These are phyloP conservation scores for Blomia tropicalis DNA, from an alignment of 2,888 invertebrate genomes.

Conservation along the genomic window DNA sequence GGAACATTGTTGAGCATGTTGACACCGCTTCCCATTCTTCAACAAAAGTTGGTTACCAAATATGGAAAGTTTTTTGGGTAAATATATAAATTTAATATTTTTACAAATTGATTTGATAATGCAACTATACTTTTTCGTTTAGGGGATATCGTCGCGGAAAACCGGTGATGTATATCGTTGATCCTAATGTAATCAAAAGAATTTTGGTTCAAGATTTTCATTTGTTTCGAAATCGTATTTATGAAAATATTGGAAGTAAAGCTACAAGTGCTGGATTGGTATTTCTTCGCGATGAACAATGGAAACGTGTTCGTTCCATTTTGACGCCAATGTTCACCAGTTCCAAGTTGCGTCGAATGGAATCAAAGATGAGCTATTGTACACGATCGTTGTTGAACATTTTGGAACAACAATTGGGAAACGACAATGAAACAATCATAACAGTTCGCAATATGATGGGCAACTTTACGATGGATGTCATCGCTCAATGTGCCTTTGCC, in stretches of 20 bases:
- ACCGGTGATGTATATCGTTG: not conserved
- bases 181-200: not conserved
- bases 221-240: not conserved
- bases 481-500: conserved; percentile 47
- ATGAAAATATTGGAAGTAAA: not conserved
- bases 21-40: not conserved
- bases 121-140: not conserved
- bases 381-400: conserved; percentile 47
- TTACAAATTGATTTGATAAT: too few species aligned
- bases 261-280: not conserved
- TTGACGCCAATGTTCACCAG: conserved; percentile 13
- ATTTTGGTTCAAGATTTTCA: not conserved
- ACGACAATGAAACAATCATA: too few species aligned
- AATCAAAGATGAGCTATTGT: not conserved
- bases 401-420: conserved; percentile 44
- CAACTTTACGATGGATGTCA: conserved; percentile 47
- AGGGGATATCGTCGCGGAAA: not conserved
- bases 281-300: not conserved
- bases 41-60: not conserved
- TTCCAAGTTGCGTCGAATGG: conserved; percentile 4
- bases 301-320: conserved; percentile 1
- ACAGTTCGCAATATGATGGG: conserved; percentile 36
- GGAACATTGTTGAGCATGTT: not conserved
- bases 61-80: not conserved
- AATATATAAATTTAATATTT: too few species aligned